These are phyloP conservation scores for Coilia nasus DNA, from an alignment of 2,797 vertebrate genomes.

Conservation along the genomic window DNA sequence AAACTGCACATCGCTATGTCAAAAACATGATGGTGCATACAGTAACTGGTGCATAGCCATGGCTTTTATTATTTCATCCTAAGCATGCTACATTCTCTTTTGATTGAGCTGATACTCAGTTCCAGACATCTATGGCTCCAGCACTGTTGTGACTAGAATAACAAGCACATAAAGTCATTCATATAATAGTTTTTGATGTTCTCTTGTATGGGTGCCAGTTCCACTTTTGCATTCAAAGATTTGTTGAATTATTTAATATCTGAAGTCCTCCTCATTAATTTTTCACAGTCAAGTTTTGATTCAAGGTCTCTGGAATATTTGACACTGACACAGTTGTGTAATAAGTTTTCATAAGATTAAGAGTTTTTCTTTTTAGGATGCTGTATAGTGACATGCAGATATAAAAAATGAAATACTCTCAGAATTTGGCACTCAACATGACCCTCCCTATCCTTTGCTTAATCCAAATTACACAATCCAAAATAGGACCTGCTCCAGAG, in stretches of 20 bases:
- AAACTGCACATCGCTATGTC: background rate
- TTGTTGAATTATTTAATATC: background rate
- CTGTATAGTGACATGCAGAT: background rate
- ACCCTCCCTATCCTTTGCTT: background rate
- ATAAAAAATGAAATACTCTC: background rate
- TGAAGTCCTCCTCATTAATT: background rate
- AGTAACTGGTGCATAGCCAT: background rate
- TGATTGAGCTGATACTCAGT: background rate
- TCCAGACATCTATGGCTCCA: background rate
- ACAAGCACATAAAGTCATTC: slow-evolving; percentile 1
- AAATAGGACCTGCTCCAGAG: slow-evolving; percentile 88
- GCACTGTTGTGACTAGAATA: background rate
- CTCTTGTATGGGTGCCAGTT: background rate
- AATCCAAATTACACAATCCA: background rate
- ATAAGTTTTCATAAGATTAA: no score
- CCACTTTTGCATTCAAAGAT: background rate
- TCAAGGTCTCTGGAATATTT: background rate
- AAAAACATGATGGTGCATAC: background rate
- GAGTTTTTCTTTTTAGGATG: background rate
- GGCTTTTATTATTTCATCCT: background rate
- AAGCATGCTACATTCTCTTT: background rate
- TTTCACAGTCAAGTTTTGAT: background rate
- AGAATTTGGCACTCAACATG: background rate
- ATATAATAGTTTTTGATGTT: background rate
- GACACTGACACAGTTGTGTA: background rate